phyloP scores from a whole-genome alignment of 1,140 invertebrate species.

The Akabosia matsudoensis region DNA sequence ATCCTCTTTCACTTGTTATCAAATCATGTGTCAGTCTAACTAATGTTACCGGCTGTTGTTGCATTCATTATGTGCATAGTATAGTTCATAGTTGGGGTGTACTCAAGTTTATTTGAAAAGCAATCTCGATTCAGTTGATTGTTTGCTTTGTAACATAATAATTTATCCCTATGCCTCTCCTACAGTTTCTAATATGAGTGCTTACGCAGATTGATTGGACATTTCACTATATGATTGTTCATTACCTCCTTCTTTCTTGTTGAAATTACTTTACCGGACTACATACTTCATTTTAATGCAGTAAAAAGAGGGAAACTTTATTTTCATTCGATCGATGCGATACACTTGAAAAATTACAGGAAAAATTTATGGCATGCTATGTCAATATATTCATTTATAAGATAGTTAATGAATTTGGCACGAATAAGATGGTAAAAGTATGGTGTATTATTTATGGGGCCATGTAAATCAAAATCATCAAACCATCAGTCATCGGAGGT shows the following conservation, averaged over 20 bases:
- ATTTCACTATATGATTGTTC: too few species aligned
- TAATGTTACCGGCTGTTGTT: background rate
- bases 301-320: conserved; percentile 3
- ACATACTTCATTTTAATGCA: background rate
- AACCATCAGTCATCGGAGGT: conserved; percentile 5
- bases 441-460: too few species aligned
- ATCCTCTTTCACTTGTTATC: background rate
- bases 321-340: background rate
- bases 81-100: background rate
- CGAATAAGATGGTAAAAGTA: background rate
- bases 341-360: background rate
- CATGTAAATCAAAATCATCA: conserved; percentile 24
- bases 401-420: background rate
- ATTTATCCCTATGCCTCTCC: too few species aligned
- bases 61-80: background rate
- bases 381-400: conserved; percentile 11
- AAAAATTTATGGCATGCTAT: conserved; percentile 8
- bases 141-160: too few species aligned
- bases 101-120: background rate
- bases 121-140: too few species aligned
- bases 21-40: background rate
- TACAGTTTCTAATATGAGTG: too few species aligned
- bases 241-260: background rate
- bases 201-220: too few species aligned
- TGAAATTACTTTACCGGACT: background rate